phyloP scores from a whole-genome alignment of 2,888 invertebrate genomes.

The Limnephilus marmoratus region DNA sequence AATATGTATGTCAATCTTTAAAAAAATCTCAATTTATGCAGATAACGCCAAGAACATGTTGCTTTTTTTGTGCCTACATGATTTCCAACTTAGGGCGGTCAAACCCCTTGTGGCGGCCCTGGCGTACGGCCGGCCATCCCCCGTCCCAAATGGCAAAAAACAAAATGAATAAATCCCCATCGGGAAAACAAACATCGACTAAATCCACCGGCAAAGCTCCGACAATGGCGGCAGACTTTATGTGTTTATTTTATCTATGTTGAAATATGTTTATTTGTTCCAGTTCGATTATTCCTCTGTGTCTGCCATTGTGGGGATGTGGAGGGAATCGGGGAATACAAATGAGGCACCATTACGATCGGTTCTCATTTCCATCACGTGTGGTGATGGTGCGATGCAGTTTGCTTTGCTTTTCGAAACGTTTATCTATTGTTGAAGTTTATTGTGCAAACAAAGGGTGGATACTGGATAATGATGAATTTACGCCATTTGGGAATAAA shows the following conservation, averaged over 20 bases:
- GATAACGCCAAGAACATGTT: too few species aligned
- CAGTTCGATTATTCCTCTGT: constrained; percentile 63
- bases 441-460: constrained; percentile 54
- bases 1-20: too few species aligned
- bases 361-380: constrained; percentile 54
- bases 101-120: background rate
- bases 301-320: constrained; percentile 55
- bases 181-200: constrained; percentile 49
- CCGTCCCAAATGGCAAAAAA: constrained; percentile 15
- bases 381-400: constrained; percentile 53
- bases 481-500: constrained; percentile 47
- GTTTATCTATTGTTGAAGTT: constrained; percentile 55
- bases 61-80: too few species aligned
- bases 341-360: constrained; percentile 61
- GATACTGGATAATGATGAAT: constrained; percentile 35
- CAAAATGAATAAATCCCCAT: constrained; percentile 34
- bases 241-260: constrained; percentile 58
- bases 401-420: constrained; percentile 49
- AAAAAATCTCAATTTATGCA: too few species aligned
- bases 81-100: background rate
- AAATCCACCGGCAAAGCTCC: constrained; percentile 31
- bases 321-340: constrained; percentile 55
- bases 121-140: background rate
- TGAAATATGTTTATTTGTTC: constrained; percentile 64
- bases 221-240: constrained; percentile 42